These are phyloP conservation scores for Poecilus cupreus DNA, from an alignment of 2,888 invertebrate genomes.

Conservation along the genomic window DNA sequence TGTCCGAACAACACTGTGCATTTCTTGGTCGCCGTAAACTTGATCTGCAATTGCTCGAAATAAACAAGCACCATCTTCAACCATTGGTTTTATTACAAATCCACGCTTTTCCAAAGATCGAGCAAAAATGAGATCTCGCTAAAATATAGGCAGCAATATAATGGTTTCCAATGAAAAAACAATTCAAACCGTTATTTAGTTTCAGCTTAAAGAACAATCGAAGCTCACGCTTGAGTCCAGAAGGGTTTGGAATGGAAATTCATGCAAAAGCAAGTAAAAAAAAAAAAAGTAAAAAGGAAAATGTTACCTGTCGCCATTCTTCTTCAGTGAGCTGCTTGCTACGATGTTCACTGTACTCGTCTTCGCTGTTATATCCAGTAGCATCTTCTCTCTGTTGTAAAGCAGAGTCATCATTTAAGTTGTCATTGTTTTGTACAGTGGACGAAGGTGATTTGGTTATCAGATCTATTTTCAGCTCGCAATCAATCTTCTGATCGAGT, in stretches of 20 bases:
- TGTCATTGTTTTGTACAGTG: constrained; percentile 63
- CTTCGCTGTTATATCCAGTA: constrained; percentile 72
- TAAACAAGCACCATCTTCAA: constrained; percentile 91
- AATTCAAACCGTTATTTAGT: no score
- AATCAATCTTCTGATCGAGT: constrained; percentile 63
- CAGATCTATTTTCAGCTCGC: constrained; percentile 63
- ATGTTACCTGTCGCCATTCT: constrained; percentile 68
- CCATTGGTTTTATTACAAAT: constrained; percentile 86
- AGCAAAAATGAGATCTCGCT: constrained; percentile 57
- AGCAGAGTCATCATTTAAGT: constrained; percentile 60
- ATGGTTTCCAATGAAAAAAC: background rate
- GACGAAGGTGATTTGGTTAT: constrained; percentile 65
- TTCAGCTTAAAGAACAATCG: no score
- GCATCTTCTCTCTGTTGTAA: constrained; percentile 67
- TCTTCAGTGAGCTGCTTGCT: constrained; percentile 68
- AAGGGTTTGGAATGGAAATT: no score
- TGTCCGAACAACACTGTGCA: constrained; percentile 87
- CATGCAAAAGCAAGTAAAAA: no score
- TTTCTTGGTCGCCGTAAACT: constrained; percentile 92
- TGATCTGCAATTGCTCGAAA: constrained; percentile 93
- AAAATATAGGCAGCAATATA: background rate
- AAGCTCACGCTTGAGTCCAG: no score
- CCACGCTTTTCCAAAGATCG: constrained; percentile 56
- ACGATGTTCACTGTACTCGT: constrained; percentile 70
- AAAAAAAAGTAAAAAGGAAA: background rate